Conservation (phyloP, 2,888 invertebrate genomes). For the Homarus gammarus region DNA sequence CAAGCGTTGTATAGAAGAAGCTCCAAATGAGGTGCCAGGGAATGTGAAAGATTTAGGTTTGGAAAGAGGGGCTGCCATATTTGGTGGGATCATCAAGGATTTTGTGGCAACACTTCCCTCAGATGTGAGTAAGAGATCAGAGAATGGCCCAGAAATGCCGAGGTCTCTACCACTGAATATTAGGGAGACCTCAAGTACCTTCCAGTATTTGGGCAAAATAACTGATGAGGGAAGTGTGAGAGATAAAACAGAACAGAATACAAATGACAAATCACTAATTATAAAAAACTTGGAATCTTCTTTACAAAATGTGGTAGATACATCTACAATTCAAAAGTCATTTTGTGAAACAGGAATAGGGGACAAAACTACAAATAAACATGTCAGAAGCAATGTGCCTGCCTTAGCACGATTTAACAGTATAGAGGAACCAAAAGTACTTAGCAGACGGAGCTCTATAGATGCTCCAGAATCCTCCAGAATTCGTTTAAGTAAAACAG, state of each 20-base stretch:
- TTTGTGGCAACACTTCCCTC: conserved; percentile 57
- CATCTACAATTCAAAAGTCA: not conserved
- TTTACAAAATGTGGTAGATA: not conserved
- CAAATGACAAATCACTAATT: not conserved
- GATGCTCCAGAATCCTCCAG: conserved; percentile 48
- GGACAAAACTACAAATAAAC: not conserved
- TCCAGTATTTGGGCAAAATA: not conserved
- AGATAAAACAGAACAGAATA: not conserved
- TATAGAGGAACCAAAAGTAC: conserved; percentile 37
- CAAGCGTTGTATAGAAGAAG: conserved; percentile 44
- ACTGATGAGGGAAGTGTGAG: not conserved
- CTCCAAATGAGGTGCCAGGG: conserved; percentile 36
- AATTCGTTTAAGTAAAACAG: conserved; percentile 58
- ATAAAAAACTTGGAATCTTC: not conserved
- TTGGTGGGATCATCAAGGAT: conserved; percentile 56
- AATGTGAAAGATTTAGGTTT: conserved; percentile 55
- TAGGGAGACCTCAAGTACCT: not conserved
- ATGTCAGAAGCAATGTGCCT: not conserved
- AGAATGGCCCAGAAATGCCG: not conserved
- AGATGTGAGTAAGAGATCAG: conserved; percentile 8
- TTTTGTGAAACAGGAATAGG: not conserved
- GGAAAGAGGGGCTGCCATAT: conserved; percentile 48
- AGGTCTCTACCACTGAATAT: not conserved
- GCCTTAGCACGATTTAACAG: conserved; percentile 24
- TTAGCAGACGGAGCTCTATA: conserved; percentile 43